A percentile compares a stretch with the other conserved stretches of the same genome.
phyloP scores from a whole-genome alignment of 2,888 invertebrate genomes.

The Conomelus anceps region DNA sequence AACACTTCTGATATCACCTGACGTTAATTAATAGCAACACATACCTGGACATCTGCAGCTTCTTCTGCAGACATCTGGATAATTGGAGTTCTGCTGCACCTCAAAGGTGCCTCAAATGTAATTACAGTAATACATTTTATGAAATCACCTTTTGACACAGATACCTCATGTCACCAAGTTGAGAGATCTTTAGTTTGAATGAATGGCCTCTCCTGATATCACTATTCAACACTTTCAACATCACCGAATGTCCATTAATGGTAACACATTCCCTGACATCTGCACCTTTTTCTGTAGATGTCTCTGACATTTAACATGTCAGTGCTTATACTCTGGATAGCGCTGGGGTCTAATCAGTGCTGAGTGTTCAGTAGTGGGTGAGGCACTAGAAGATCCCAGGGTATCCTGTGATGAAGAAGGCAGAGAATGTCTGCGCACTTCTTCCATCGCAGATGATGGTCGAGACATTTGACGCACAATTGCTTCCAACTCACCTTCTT shows the following conservation, averaged over 20 bases:
- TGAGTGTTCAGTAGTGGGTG: constrained; percentile 33
- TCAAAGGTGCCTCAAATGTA: too few relatives aligned
- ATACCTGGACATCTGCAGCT: too few relatives aligned
- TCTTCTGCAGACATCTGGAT: too few relatives aligned
- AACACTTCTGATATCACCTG: too few relatives aligned
- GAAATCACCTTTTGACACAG: too few relatives aligned
- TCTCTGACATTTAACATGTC: constrained; percentile 43
- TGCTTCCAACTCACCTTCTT: neutral
- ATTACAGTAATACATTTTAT: too few relatives aligned
- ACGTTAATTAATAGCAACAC: too few relatives aligned
- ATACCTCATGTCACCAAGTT: too few relatives aligned
- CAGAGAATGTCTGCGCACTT: neutral
- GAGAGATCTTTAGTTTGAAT: too few relatives aligned
- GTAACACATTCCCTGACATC: neutral
- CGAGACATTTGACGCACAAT: neutral
- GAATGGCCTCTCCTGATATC: too few relatives aligned
- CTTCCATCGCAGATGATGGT: neutral
- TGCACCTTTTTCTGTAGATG: neutral
- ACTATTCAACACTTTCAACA: too few relatives aligned
- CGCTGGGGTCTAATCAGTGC: constrained; percentile 45
- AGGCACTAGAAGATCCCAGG: constrained; percentile 34
- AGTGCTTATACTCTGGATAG: constrained; percentile 72
- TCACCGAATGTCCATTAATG: neutral
- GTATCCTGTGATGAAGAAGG: constrained; percentile 29
- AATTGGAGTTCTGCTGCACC: too few relatives aligned